These are phyloP conservation scores for Abramis brama DNA, from an alignment of 2,113 vertebrate species.

Conservation along the genomic window DNA sequence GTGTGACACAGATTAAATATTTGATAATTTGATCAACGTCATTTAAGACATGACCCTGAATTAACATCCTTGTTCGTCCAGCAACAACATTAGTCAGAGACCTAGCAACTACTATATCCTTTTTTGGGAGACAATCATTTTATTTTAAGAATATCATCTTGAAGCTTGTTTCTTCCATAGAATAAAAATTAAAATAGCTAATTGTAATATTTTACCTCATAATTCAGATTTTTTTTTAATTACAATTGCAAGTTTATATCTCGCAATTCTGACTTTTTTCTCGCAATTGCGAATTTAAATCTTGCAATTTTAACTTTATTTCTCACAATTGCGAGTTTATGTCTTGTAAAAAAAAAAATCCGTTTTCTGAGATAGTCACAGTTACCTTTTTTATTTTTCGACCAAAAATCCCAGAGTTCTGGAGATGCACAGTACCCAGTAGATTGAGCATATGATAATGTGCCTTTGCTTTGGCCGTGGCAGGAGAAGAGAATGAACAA, in stretches of 20 bases:
- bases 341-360: too few relatives aligned
- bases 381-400: too few relatives aligned
- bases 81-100: neutral
- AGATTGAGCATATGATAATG: neutral
- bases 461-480: conserved; percentile 21
- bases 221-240: too few relatives aligned
- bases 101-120: neutral
- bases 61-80: neutral
- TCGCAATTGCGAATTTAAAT: too few relatives aligned
- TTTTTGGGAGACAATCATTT: neutral
- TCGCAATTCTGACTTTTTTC: too few relatives aligned
- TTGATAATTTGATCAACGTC: neutral
- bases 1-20: neutral
- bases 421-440: neutral
- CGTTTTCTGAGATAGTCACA: too few relatives aligned
- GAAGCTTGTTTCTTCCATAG: too few relatives aligned
- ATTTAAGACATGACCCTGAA: neutral
- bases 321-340: too few relatives aligned
- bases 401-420: neutral
- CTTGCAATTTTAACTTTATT: too few relatives aligned
- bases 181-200: too few relatives aligned
- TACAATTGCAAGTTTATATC: too few relatives aligned
- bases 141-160: neutral
- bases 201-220: too few relatives aligned
- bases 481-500: conserved; percentile 98